Conservation (phyloP, 2,888 invertebrate genomes). For the Lithophane ornitopus region DNA sequence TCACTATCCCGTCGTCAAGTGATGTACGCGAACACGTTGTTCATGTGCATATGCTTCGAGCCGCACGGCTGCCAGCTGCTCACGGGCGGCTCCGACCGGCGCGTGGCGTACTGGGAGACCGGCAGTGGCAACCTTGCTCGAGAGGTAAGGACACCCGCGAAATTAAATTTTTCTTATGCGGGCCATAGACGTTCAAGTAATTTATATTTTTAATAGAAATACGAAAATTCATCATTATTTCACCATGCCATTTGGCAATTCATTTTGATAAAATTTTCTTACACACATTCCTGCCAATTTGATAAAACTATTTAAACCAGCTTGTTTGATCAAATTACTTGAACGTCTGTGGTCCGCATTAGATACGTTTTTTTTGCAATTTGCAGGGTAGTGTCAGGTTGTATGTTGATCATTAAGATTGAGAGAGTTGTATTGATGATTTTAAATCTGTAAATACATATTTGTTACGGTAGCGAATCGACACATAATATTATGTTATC, state of each 20-base stretch:
- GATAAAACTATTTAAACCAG: too few relatives aligned
- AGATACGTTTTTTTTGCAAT: not conserved
- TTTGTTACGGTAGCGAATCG: not conserved
- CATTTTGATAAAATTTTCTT: too few relatives aligned
- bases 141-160: conserved; percentile 87
- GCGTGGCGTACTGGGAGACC: conserved; percentile 97
- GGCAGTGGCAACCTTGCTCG: conserved; percentile 95
- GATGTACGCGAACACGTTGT: conserved; percentile 96
- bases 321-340: too few relatives aligned
- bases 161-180: not conserved
- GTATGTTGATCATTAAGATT: not conserved
- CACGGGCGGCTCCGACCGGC: conserved; percentile 96
- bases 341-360: too few relatives aligned
- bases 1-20: conserved; percentile 94
- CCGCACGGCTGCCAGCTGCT: conserved; percentile 94
- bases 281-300: too few relatives aligned
- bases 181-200: too few relatives aligned
- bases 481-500: not conserved
- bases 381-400: not conserved
- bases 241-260: too few relatives aligned
- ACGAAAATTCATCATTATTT: too few relatives aligned
- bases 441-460: not conserved
- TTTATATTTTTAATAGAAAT: too few relatives aligned
- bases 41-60: conserved; percentile 94
- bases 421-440: not conserved